These are phyloP conservation scores for Theonella swinhoei DNA, from an alignment of 37 sponge, comb jelly and placozoan genomes.

Conservation along the genomic window DNA sequence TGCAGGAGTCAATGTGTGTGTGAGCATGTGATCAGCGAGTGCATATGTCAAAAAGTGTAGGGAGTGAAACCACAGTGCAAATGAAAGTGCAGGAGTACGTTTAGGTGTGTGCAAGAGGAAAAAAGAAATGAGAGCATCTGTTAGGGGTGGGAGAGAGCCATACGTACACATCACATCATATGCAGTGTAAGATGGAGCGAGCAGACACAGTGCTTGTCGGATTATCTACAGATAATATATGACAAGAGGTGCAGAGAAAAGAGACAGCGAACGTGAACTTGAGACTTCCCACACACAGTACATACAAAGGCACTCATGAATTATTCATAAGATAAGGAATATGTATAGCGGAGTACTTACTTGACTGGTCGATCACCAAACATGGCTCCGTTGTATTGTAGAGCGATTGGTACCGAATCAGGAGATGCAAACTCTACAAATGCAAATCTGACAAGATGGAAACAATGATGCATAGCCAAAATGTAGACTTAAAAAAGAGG, in stretches of 20 bases:
- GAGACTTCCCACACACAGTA: background rate
- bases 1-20: slow-evolving; percentile 16
- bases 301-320: slow-evolving; percentile 23
- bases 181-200: background rate
- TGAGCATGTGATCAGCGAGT: background rate
- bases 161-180: no score
- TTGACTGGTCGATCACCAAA: slow-evolving; percentile 91
- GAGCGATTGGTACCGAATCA: slow-evolving; percentile 82
- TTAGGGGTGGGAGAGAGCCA: background rate
- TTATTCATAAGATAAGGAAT: background rate
- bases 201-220: background rate
- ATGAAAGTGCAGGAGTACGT: background rate
- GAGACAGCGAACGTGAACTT: background rate
- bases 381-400: slow-evolving; percentile 91
- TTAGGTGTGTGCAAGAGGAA: background rate
- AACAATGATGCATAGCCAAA: background rate
- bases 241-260: background rate
- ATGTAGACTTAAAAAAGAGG: background rate
- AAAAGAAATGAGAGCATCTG: background rate
- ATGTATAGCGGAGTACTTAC: slow-evolving; percentile 39
- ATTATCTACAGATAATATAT: background rate
- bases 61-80: background rate
- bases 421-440: slow-evolving; percentile 94
- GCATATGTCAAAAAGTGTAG: background rate
- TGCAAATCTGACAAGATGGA: slow-evolving; percentile 77